Evolutionary conservation across 1,140 invertebrate genomes (phyloP).

Genomic region (Bombus confusus): DNA sequence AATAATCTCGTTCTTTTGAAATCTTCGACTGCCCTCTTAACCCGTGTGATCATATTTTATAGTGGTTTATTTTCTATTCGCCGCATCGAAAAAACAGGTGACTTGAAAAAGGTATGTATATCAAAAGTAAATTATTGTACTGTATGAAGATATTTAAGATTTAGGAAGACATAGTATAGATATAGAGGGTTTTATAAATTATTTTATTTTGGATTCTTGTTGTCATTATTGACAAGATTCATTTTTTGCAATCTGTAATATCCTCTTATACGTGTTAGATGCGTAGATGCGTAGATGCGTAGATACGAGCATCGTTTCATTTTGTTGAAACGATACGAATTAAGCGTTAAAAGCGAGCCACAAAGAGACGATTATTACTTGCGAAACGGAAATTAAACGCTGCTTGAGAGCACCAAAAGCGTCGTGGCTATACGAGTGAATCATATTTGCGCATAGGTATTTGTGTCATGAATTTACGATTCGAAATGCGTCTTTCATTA

Average conservation of each 20-base stretch:
- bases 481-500: constrained; percentile 32
- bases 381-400: constrained; percentile 8
- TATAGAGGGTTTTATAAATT: not conserved
- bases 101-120: not conserved
- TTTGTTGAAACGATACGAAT: not conserved
- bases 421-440: constrained; percentile 10
- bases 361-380: not conserved
- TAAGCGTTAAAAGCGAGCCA: not conserved
- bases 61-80: not conserved
- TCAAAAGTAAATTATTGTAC: not conserved
- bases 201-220: not conserved
- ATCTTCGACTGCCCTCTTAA: not conserved
- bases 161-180: not conserved
- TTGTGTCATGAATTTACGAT: constrained; percentile 27
- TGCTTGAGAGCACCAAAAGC: constrained; percentile 7
- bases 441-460: constrained; percentile 29
- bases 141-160: too few species aligned
- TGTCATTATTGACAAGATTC: not conserved
- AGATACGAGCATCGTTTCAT: not conserved
- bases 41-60: not conserved
- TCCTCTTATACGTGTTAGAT: too few species aligned
- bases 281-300: too few species aligned
- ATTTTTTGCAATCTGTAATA: too few species aligned
- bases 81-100: not conserved
- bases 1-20: not conserved